Conservation (phyloP, 2,888 invertebrate species). For the Epistrophe eligans region DNA sequence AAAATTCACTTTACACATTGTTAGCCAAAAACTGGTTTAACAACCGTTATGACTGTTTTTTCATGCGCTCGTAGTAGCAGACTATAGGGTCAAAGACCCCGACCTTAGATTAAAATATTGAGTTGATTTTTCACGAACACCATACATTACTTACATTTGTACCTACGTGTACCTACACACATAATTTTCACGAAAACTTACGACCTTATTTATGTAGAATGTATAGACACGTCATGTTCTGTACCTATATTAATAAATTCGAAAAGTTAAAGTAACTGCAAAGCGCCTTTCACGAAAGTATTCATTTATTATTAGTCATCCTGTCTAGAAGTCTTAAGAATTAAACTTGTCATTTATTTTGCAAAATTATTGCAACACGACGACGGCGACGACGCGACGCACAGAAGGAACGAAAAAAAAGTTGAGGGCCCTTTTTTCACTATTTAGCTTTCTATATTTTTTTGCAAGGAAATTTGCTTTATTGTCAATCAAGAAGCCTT, state of each 20-base stretch:
- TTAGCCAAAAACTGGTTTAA: no score
- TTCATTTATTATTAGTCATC: conserved; percentile 19
- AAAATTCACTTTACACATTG: no score
- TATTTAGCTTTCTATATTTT: neutral
- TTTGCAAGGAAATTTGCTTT: conserved; percentile 8
- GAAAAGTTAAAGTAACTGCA: neutral
- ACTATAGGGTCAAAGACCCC: no score
- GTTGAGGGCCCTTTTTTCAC: neutral
- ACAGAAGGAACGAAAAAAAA: neutral
- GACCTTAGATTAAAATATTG: no score
- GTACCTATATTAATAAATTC: neutral
- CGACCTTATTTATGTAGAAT: no score
- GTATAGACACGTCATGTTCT: neutral
- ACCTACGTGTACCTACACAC: no score
- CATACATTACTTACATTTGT: no score
- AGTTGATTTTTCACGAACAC: no score
- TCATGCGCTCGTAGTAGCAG: no score
- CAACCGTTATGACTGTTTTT: no score
- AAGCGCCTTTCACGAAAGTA: neutral
- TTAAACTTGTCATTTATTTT: conserved; percentile 15
- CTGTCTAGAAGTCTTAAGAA: conserved; percentile 11
- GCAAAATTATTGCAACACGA: conserved; percentile 1
- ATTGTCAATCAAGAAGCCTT: conserved; percentile 17
- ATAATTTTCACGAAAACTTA: no score
- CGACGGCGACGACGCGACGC: neutral